Evolutionary conservation across 2,797 vertebrate species (phyloP).

Genomic region (Spea hammondii): DNA sequence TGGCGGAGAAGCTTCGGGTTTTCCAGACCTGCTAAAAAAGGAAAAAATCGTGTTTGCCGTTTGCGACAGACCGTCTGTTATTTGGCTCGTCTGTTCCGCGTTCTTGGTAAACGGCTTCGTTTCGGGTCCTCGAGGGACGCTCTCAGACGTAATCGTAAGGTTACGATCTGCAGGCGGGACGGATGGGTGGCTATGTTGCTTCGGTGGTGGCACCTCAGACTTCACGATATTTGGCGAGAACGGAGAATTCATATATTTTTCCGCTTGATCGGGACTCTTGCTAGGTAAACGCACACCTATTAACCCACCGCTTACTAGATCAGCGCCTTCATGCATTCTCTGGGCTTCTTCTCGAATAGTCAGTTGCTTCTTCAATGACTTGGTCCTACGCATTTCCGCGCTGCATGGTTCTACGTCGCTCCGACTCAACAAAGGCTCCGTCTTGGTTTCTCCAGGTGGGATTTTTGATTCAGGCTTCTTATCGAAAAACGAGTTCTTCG

Average conservation of each 20-base stretch:
- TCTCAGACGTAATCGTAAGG: conserved; percentile 34
- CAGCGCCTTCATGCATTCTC: conserved; percentile 40
- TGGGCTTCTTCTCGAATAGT: conserved; percentile 47
- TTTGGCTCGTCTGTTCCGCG: conserved; percentile 40
- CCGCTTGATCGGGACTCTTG: background rate
- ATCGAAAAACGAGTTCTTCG: conserved; percentile 55
- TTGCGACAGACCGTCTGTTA: conserved; percentile 68
- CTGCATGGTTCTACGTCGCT: conserved; percentile 28
- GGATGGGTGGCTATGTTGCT: conserved; percentile 28
- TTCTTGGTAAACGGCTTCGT: conserved; percentile 63
- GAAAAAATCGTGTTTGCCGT: conserved; percentile 75
- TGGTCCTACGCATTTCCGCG: conserved; percentile 47
- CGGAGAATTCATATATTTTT: conserved; percentile 30
- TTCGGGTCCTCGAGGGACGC: conserved; percentile 47
- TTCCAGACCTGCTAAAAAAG: conserved; percentile 73
- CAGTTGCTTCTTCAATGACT: conserved; percentile 43
- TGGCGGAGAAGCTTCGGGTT: conserved; percentile 56
- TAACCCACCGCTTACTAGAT: background rate
- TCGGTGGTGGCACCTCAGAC: conserved; percentile 34
- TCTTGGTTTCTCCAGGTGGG: conserved; percentile 3
- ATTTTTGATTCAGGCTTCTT: conserved; percentile 20
- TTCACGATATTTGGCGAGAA: background rate
- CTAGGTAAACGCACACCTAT: conserved; percentile 24
- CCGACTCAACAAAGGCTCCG: background rate
- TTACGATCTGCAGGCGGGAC: background rate